phyloP scores from a whole-genome alignment of 2,797 vertebrate genomes.

The Triplophysa yarkandensis region DNA sequence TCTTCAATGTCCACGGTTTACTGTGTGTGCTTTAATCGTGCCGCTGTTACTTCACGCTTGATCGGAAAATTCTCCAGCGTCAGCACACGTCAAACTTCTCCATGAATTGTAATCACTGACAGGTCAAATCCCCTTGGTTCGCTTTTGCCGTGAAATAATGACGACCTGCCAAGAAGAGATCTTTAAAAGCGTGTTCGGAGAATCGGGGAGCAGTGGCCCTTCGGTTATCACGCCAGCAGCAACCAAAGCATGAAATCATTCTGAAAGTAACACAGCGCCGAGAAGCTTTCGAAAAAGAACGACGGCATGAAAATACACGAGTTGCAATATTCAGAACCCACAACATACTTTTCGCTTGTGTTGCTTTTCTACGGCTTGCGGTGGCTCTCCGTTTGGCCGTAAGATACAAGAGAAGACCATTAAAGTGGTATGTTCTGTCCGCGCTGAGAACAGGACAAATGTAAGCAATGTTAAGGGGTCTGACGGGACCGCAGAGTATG shows the following conservation, averaged over 20 bases:
- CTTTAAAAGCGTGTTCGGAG: slow-evolving; percentile 23
- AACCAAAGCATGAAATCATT: slow-evolving; percentile 13
- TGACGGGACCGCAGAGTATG: slow-evolving; percentile 9
- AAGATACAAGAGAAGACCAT: slow-evolving; percentile 53
- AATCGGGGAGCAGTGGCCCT: neutral
- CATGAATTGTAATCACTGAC: slow-evolving; percentile 20
- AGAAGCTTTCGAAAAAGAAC: slow-evolving; percentile 6
- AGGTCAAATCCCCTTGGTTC: slow-evolving; percentile 16
- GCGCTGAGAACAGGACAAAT: slow-evolving; percentile 32
- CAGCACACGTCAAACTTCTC: slow-evolving; percentile 1
- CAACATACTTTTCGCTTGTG: slow-evolving; percentile 33
- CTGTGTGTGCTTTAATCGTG: too few relatives aligned
- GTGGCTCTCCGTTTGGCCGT: slow-evolving; percentile 29
- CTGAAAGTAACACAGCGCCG: neutral
- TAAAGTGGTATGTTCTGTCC: slow-evolving; percentile 45
- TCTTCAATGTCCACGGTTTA: slow-evolving; percentile 22
- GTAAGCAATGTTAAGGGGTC: slow-evolving; percentile 37
- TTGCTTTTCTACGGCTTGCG: slow-evolving; percentile 19
- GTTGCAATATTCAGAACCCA: slow-evolving; percentile 29
- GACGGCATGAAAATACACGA: slow-evolving; percentile 17
- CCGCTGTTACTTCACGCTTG: neutral
- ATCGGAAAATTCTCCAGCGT: slow-evolving; percentile 2
- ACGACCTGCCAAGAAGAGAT: neutral
- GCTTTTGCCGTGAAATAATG: slow-evolving; percentile 10
- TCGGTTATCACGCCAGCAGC: slow-evolving; percentile 9